Base-by-base conservation (phyloP, 2,888 invertebrate species). In the Epinotia brunnichana region DNA sequence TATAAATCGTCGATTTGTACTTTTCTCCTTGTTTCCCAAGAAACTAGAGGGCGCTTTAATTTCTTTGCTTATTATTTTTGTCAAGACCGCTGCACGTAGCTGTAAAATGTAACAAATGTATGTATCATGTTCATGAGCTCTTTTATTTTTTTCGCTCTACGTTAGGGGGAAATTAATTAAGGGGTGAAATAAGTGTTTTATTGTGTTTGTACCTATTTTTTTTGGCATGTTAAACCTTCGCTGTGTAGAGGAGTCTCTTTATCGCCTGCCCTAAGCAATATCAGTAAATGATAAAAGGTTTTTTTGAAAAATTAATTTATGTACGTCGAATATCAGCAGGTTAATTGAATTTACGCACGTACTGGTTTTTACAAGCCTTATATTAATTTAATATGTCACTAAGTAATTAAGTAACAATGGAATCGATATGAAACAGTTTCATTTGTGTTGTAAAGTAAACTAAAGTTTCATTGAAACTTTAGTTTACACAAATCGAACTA, bases 1-100 rank as follows among this genome's bases (percentile, higher is more conserved):
- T 73, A 80, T 74, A 77, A 78, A 82, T 81, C 72, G 78, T 72
- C 77, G 75, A 80, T 83, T 77, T 75, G 82, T 81, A 77, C 80
- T 81, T 84, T 86, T 83, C 83, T 85, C 86, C 86, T 86, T 78
- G 78, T 70, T 78, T 81, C 81, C 73, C 80, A 81, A 82, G 82
- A 78, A 75, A 81, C 74, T 72, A 76, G 61, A 77, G 79, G 80
- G 76, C 77, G 78, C 79, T 77, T 77, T 80, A 80, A 84, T 82
- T 82, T 79, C 78, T 78, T 76, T 78, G 80, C 80, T 80, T 81
- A 83, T 85, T 80, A 81, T 82, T 84, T 81, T 81, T 75, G 85
- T 87, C 87, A 86, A 86, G 86, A 86, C 85, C 11, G n/a, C 35
- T 35, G 7, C 35, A 35, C 35, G 56, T 54, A 48, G 11, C 11